Base-by-base conservation (phyloP, 92 coral and sea anemone genomes). In the Phymanthus crucifer region DNA sequence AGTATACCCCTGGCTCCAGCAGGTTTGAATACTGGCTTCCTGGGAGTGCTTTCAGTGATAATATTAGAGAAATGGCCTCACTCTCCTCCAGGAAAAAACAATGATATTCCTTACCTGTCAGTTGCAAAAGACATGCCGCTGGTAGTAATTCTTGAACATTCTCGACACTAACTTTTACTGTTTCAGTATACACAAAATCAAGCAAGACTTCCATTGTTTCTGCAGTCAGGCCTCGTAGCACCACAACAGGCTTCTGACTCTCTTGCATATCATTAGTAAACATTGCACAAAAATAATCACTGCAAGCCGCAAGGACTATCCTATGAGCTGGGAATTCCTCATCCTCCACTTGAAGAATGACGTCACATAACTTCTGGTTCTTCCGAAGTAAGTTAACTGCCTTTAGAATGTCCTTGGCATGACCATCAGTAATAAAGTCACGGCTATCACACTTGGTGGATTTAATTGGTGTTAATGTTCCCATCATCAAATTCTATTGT, bases 271-370 rank as follows among this genome's bases (percentile, higher is more conserved):
- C 93, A 16, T 84, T 88, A 8, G 99, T 95, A 84, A 95, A 95
- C 99, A 95, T 95, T 36, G 99, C 99, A 80, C 87, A 91, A 58
- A 95, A 95, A 48, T 95, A 95, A 74, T 95, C 96, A 85, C 99
- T 95, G 35, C 98, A 95, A 19, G 99, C 97, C 32, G 98, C 90
- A 32, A 95, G 84, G 19, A 95, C 90, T 24, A 95, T 90, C 46
- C 99, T 91, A 69, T 95, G 99, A 16, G 94, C 98, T 26, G 91
- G 97, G 56, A 95, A 95, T 24, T 95, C 88, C 74, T 87, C 74
- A 32, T 78, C 87, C 32, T 82, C 98, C 1, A 95, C 99, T 75
- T 82, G 75, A 1, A 95, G 88, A 37, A 87, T 86, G 0, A 91
- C 92, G 70, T 95, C 99, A 74, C 99, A 95, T 4, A 95, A 87